These are phyloP conservation scores for Epinotia ramella DNA, from an alignment of 2,888 invertebrate species.

Conservation along the genomic window DNA sequence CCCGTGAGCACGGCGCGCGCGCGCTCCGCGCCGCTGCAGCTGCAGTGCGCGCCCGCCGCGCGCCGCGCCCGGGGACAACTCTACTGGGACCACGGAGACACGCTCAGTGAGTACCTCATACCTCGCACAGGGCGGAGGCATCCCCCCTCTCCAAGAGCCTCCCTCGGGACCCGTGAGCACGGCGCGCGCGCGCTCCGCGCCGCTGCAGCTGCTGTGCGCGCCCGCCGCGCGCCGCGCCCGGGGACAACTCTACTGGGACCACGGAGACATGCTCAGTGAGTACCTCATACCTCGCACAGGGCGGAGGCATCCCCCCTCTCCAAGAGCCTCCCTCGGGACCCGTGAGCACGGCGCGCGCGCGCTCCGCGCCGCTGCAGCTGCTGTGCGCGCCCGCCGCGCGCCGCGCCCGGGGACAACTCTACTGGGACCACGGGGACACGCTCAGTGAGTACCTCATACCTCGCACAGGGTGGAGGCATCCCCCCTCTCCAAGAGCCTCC, in stretches of 20 bases:
- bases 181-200: constrained; percentile 85
- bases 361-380: constrained; percentile 88
- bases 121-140: constrained; percentile 86
- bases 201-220: constrained; percentile 87
- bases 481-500: constrained; percentile 88
- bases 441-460: constrained; percentile 66
- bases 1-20: constrained; percentile 83
- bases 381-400: constrained; percentile 85
- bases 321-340: constrained; percentile 85
- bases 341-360: constrained; percentile 84
- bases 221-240: constrained; percentile 82
- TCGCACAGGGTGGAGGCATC: constrained; percentile 88
- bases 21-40: constrained; percentile 87
- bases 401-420: constrained; percentile 87
- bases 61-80: constrained; percentile 87
- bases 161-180: constrained; percentile 82
- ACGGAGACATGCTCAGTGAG: constrained; percentile 88
- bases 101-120: constrained; percentile 72
- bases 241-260: constrained; percentile 93
- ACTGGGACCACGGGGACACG: constrained; percentile 94
- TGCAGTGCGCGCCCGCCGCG: constrained; percentile 86
- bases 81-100: constrained; percentile 94
- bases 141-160: constrained; percentile 89
- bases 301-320: constrained; percentile 89
- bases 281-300: constrained; percentile 67